Conservation (phyloP, 2,888 invertebrate species). For the Patella ulyssiponensis region DNA sequence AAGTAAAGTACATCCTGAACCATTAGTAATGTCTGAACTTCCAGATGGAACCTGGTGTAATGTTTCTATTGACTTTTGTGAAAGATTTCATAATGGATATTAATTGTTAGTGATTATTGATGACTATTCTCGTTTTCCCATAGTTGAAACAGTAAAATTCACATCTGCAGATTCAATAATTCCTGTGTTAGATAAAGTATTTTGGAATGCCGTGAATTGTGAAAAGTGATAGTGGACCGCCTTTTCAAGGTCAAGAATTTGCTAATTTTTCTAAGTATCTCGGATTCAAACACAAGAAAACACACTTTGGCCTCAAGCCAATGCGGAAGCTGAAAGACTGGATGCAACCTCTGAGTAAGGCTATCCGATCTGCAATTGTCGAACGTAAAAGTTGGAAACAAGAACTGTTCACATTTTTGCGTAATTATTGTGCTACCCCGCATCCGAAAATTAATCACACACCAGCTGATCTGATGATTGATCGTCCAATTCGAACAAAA, state of each 20-base stretch:
- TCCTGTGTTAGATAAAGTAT: slow-evolving; percentile 36
- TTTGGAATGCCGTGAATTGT: slow-evolving; percentile 37
- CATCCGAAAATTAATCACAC: slow-evolving; percentile 29
- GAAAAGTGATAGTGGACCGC: slow-evolving; percentile 28
- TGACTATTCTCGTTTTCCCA: slow-evolving; percentile 42
- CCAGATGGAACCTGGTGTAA: slow-evolving; percentile 32
- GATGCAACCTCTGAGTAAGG: neutral
- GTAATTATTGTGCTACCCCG: slow-evolving; percentile 28
- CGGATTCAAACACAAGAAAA: neutral
- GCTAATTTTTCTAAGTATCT: neutral
- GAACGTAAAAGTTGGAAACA: slow-evolving; percentile 25
- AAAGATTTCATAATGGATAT: slow-evolving; percentile 28
- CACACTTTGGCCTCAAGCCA: slow-evolving; percentile 1
- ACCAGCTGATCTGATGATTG: slow-evolving; percentile 32
- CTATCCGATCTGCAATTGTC: neutral
- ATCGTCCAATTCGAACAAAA: slow-evolving; percentile 29
- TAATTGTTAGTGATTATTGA: slow-evolving; percentile 43
- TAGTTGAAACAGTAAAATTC: slow-evolving; percentile 34
- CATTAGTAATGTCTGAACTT: slow-evolving; percentile 12
- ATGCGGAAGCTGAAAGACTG: neutral
- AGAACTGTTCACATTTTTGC: slow-evolving; percentile 27
- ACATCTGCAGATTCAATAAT: slow-evolving; percentile 33
- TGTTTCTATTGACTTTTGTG: slow-evolving; percentile 36
- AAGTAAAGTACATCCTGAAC: neutral
- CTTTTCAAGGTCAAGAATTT: neutral